Base-by-base conservation (phyloP, 2,113 vertebrate genomes). In the Gallinago paraguaiae region DNA sequence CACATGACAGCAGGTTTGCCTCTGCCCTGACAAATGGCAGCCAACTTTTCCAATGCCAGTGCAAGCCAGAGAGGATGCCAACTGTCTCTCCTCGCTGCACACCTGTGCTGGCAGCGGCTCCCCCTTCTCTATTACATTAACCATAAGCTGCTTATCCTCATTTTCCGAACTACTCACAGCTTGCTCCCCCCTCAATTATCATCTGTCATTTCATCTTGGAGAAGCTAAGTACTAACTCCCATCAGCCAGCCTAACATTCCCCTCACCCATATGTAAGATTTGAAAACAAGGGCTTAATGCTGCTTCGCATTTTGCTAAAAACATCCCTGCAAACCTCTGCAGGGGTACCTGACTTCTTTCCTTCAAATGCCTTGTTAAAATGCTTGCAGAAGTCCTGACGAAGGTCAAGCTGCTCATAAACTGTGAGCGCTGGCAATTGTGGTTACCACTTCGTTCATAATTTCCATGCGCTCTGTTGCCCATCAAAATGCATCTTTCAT, bases 21-120 rank as follows among this genome's bases (percentile, higher is more conserved):
- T 92, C 51, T 84, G 25, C 33, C 23, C 43, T 23, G 13, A 28
- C 30, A 45, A 39, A 68, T 16, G 43, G 64, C 63, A 56, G 43
- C 16, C 37, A 30, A 33, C 51, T 82, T 64, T 53, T 54, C 65
- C 45, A 53, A 71, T 19, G n/a, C 9, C 37, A 35, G 27, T 30
- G 20, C 20, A 60, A 90, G 12, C 9, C 43, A 25, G 43, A n/a
- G 14, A 54, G 30, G 20, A 48, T 71, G 80, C 17, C 5, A 14
- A 10, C 48, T 67, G 24, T 25, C 33, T 14, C 25, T 82, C 19
- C 27, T 81, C 3, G 0, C 48, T 28, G 18, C 60, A 60, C 33
- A 70, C 80, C 50, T 83, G 59, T 0, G 0, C 56, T 25, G 19
- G 16, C 41, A 59, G 60, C 31, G 0, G 0, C 25, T 63, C 18